phyloP scores from a whole-genome alignment of 2,888 invertebrate species.

The Eupithecia centaureata region DNA sequence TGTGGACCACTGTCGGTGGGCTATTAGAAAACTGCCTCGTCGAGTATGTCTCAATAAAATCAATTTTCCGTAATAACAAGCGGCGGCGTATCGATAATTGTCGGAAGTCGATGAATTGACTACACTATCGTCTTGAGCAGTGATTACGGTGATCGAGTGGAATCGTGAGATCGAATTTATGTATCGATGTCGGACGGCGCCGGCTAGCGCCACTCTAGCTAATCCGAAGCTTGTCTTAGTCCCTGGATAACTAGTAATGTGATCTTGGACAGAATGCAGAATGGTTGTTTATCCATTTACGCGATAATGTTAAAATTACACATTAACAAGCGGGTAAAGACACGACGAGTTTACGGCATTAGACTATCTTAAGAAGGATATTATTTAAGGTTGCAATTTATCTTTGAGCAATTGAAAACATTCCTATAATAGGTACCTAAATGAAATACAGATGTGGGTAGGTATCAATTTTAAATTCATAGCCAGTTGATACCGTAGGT shows the following conservation, averaged over 20 bases:
- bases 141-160: constrained; percentile 70
- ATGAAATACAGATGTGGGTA: too few relatives aligned
- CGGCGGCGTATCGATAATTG: constrained; percentile 59
- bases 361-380: constrained; percentile 41
- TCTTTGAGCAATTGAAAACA: too few relatives aligned
- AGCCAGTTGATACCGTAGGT: neutral
- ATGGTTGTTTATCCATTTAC: constrained; percentile 55
- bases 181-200: constrained; percentile 70
- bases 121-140: constrained; percentile 58
- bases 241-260: constrained; percentile 29
- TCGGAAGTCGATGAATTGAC: constrained; percentile 70
- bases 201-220: constrained; percentile 46
- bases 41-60: constrained; percentile 63
- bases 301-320: constrained; percentile 65
- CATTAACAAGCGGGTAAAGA: constrained; percentile 48
- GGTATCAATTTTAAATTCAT: neutral
- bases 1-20: constrained; percentile 32
- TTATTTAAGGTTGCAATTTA: constrained; percentile 34
- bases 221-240: constrained; percentile 20
- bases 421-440: too few relatives aligned
- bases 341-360: constrained; percentile 40
- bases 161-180: constrained; percentile 73
- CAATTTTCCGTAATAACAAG: constrained; percentile 64
- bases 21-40: constrained; percentile 53
- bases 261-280: constrained; percentile 47